A percentile compares a stretch with the other conserved stretches of the same genome.
These are phyloP conservation scores for Melieria omissa DNA, from an alignment of 2,888 invertebrate genomes.

Conservation along the genomic window DNA sequence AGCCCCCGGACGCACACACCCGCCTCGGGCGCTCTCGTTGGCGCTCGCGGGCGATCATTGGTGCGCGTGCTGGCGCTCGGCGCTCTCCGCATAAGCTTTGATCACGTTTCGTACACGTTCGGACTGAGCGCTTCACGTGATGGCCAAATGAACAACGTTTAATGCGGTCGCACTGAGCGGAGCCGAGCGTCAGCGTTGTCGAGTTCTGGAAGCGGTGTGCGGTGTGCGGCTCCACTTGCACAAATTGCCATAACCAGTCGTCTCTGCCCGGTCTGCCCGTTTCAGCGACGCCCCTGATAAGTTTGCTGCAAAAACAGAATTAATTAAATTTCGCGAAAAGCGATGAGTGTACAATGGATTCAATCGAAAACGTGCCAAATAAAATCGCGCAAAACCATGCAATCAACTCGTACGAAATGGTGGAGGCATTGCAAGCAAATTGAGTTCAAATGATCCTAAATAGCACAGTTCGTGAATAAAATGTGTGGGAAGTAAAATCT, in stretches of 20 bases:
- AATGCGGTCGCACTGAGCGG: neutral
- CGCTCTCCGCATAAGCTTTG: slow-evolving; percentile 49
- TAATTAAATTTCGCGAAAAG: too few species aligned
- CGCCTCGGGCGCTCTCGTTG: neutral
- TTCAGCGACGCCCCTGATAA: too few species aligned
- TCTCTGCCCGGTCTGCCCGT: too few species aligned
- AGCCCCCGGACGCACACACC: neutral
- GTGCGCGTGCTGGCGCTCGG: neutral
- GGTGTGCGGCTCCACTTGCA: neutral
- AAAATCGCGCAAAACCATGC: too few species aligned
- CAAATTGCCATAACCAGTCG: neutral
- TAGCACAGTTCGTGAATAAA: too few species aligned
- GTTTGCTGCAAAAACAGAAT: too few species aligned
- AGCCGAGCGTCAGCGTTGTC: neutral
- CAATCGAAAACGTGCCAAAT: too few species aligned
- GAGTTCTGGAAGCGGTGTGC: neutral
- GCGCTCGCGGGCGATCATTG: neutral
- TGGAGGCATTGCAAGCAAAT: too few species aligned
- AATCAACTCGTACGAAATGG: too few species aligned
- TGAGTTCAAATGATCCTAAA: too few species aligned
- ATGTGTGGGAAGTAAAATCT: too few species aligned
- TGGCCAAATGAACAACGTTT: slow-evolving; percentile 51
- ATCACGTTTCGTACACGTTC: slow-evolving; percentile 60
- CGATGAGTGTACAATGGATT: too few species aligned
- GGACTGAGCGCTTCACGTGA: slow-evolving; percentile 54